Conservation (phyloP, 2,888 invertebrate genomes). For the Cephus sareptanus region DNA sequence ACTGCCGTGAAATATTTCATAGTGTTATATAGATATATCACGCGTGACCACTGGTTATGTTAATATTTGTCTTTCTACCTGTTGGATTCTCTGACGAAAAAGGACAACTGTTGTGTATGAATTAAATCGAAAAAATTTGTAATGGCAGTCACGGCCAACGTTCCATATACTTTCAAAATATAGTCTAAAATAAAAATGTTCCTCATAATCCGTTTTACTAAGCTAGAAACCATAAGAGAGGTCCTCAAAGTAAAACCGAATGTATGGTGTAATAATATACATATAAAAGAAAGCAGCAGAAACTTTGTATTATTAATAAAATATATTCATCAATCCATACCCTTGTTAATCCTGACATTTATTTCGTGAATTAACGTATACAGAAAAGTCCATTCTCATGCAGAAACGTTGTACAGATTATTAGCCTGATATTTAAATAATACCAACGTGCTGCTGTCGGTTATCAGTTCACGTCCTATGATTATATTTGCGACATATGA, state of each 20-base stretch:
- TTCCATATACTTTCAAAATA: not conserved
- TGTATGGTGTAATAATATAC: no score
- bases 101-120: not conserved
- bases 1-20: not conserved
- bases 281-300: no score
- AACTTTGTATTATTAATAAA: not conserved
- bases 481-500: no score
- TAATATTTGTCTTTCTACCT: slow-evolving; percentile 21
- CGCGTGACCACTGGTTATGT: slow-evolving; percentile 8
- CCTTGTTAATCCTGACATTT: not conserved
- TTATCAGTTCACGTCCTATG: no score
- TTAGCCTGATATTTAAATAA: no score
- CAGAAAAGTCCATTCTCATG: not conserved
- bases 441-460: no score
- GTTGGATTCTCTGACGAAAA: slow-evolving; percentile 11
- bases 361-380: not conserved
- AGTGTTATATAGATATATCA: not conserved
- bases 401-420: no score
- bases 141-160: not conserved
- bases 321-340: not conserved
- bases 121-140: not conserved
- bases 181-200: not conserved
- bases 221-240: not conserved
- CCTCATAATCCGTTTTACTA: not conserved
- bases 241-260: not conserved